phyloP scores from a whole-genome alignment of 64 coral and sea anemone species.

The Stichodactyla helianthus region DNA sequence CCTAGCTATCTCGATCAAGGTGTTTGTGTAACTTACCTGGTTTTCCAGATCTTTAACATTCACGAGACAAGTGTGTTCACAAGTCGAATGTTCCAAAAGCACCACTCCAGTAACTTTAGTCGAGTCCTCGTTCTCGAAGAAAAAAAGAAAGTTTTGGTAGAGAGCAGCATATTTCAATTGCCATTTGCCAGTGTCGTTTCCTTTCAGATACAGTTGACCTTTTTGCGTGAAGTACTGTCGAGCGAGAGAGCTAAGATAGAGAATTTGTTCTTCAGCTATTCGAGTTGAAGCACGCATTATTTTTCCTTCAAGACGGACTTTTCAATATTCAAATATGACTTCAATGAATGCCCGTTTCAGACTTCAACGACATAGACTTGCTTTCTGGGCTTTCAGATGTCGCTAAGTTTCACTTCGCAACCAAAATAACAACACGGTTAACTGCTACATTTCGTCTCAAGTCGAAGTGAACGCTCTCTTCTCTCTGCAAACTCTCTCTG shows the following conservation, averaged over 20 bases:
- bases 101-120: constrained; percentile 72
- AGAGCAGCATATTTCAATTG: constrained; percentile 70
- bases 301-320: not conserved
- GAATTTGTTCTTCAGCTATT: constrained; percentile 71
- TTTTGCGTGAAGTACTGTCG: constrained; percentile 62
- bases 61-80: constrained; percentile 72
- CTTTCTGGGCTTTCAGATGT: not conserved
- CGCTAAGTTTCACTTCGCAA: constrained; percentile 2
- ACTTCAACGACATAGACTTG: not conserved
- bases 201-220: constrained; percentile 62
- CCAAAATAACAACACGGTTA: not conserved
- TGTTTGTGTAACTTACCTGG: constrained; percentile 49
- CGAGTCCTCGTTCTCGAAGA: constrained; percentile 80
- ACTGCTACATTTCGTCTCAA: not conserved
- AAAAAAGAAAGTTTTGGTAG: constrained; percentile 93
- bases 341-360: not conserved
- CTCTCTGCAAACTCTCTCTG: not conserved
- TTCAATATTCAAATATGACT: constrained; percentile 3
- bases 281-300: constrained; percentile 69
- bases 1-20: not conserved
- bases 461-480: not conserved
- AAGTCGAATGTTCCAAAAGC: constrained; percentile 78
- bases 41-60: constrained; percentile 82
- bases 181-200: constrained; percentile 80
- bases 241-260: constrained; percentile 53